Evolutionary conservation across 2,113 vertebrate species (phyloP), one percentile per base, ranked within the genome.

Genomic region (Hemiscyllium ocellatum): DNA sequence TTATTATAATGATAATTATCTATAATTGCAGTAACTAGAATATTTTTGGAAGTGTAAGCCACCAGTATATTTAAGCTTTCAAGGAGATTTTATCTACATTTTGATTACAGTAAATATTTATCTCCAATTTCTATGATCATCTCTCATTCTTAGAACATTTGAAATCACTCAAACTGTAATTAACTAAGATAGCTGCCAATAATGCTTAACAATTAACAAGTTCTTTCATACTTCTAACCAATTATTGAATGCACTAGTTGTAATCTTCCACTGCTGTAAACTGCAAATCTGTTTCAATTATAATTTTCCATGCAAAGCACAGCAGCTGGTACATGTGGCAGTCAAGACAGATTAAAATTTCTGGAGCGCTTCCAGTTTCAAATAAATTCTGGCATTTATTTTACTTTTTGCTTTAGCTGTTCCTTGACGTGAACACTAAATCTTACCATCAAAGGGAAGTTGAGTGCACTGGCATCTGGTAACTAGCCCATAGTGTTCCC

Each of bases 121-220:
- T 10, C 61, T 93, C 90, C 22, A 6, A 93, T 37, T n/a, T 66
- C 33, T 94, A 94, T 94, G 15, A 95, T 93, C 37, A 93, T 66
- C n/a, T 93, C 61, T n/a, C 89, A 37, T 66, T 93, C n/a, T 68
- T 29, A 0, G 66, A 83, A 47, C 65, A 95, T 50, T 50, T 95
- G 65, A 95, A 95, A 70, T 33, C 24, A 94, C 66, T 42, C 20
- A 94, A 26, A 37, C 26, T 94, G 42, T 91, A 91, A 91, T 93
- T 37, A 93, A 68, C 33, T 4, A 19, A 68, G 89, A 42, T 20
- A 95, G 68, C 93, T 72, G 37, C 68, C 93, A 72, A 72, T 47
- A 70, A 68, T 95, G 93, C 15, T 68, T n/a, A 47, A 94, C 68
- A 50, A 72, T 93, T 24, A 50, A 95, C 24, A 22, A 95, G 47